Conservation (phyloP, 1,140 invertebrate genomes). For the Aleiodes sp. region DNA sequence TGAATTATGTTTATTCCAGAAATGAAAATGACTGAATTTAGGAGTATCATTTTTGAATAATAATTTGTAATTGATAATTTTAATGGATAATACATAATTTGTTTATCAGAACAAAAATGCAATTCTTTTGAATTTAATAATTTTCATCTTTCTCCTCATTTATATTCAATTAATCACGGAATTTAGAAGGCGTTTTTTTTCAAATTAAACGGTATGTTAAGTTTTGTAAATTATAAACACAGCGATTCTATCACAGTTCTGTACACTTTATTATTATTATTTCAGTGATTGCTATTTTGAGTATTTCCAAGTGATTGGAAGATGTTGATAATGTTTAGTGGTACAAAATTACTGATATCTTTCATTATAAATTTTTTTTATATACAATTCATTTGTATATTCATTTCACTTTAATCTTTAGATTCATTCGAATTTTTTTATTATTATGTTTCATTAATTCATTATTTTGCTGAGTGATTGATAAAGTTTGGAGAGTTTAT, state of each 20-base stretch:
- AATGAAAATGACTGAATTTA: too few relatives aligned
- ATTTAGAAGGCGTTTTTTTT: too few relatives aligned
- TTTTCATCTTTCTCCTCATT: too few relatives aligned
- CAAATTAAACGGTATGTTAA: too few relatives aligned
- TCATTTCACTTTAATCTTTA: background rate
- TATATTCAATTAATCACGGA: too few relatives aligned
- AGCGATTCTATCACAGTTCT: constrained; percentile 32
- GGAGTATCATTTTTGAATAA: too few relatives aligned
- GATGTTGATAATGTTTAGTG: constrained; percentile 18
- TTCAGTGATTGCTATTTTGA: background rate
- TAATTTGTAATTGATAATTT: too few relatives aligned
- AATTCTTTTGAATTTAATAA: too few relatives aligned
- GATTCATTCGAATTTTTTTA: background rate
- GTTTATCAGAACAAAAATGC: too few relatives aligned
- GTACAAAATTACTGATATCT: constrained; percentile 29
- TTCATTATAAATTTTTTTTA: constrained; percentile 7
- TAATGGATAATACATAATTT: too few relatives aligned
- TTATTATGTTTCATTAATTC: background rate
- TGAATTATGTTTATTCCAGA: too few relatives aligned
- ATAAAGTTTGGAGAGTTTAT: constrained; percentile 30
- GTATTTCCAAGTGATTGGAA: constrained; percentile 20
- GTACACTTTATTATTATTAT: constrained; percentile 33
- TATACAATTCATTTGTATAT: constrained; percentile 15
- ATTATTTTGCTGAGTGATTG: background rate
- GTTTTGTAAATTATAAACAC: too few relatives aligned